Evolutionary conservation across 2,113 vertebrate species (phyloP), one percentile per base, ranked within the genome.

Genomic region (Melanocharis versteri): DNA sequence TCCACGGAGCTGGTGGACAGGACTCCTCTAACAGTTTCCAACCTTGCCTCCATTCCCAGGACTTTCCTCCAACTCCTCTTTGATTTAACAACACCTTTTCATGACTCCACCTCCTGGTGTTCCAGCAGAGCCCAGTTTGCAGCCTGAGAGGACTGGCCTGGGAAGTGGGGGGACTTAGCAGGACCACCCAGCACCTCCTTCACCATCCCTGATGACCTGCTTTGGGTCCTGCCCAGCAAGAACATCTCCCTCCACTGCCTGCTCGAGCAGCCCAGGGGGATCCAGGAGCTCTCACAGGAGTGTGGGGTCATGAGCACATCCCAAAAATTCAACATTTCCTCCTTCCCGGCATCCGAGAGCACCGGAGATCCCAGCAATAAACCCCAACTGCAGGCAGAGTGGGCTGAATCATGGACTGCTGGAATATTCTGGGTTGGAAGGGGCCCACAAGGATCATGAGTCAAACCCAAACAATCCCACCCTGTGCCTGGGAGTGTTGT

Each of bases 401-500:
- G 3, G 6, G 33, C 15, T 61, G 30, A 22, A 47, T 33, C 15
- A 2, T 57, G 42, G 44, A 65, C 23, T 66, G 11, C 8, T 30
- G 47, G 47, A 69, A 54, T 61, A 40, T 47, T 24, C 79, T 22
- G 33, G 18, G 33, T 13, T 28, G 45, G 45, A 75, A 75, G 60
- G 33, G 13, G 6, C 23, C 10, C 50, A 37, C 15, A 44, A 7
- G 10, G 51, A 45, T 15, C 27, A 10, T 2, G 12, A 45, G 13
- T 15, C n/a, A 47, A 44, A 27, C 10, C 26, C 45, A 5, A 58
- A 11, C 14, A 44, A 26, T n/a, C 6, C 31, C 27, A 42, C 1
- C 7, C 8, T 19, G 22, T 23, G 2, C 35, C 44, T 35, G 27
- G 27, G 22, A 35, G 30, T 0, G 0, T 1, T 56, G 31, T 39